phyloP scores from a whole-genome alignment of 2,888 invertebrate species.

The Spicauda simplicius region DNA sequence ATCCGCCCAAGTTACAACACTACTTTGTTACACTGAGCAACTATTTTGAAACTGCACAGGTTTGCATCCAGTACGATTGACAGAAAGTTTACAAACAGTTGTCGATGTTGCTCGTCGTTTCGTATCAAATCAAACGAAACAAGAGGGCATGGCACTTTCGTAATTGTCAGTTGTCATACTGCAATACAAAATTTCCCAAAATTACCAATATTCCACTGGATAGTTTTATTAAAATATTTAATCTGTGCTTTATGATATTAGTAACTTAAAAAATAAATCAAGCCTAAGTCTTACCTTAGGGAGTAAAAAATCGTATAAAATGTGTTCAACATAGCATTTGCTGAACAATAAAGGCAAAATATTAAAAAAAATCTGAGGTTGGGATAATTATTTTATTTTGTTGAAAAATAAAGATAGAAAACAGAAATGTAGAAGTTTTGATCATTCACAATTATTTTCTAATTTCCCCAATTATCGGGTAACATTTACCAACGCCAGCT shows the following conservation, averaged over 20 bases:
- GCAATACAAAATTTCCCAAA: neutral
- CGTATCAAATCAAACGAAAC: constrained; percentile 1
- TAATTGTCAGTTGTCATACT: neutral
- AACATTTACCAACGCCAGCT: neutral
- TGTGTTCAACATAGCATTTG: too few relatives aligned
- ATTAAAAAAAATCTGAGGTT: too few relatives aligned
- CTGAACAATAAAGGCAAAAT: too few relatives aligned
- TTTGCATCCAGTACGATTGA: constrained; percentile 9
- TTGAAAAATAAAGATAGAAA: too few relatives aligned
- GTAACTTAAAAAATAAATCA: too few relatives aligned
- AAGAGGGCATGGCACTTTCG: constrained; percentile 1
- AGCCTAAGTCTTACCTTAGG: neutral
- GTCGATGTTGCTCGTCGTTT: constrained; percentile 2
- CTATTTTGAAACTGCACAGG: constrained; percentile 55
- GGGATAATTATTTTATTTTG: too few relatives aligned
- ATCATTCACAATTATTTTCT: neutral
- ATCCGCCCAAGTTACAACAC: constrained; percentile 21
- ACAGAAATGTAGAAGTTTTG: neutral
- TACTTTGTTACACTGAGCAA: constrained; percentile 39
- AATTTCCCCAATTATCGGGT: neutral
- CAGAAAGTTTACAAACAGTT: constrained; percentile 32
- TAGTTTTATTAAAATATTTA: too few relatives aligned
- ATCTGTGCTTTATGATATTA: too few relatives aligned
- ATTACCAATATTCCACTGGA: too few relatives aligned
- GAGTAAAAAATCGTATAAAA: too few relatives aligned